Percentiles rank a stretch among this genome's conserved stretches.
Conservation (phyloP, 2,113 vertebrate genomes). For the Scalopus aquaticus region DNA sequence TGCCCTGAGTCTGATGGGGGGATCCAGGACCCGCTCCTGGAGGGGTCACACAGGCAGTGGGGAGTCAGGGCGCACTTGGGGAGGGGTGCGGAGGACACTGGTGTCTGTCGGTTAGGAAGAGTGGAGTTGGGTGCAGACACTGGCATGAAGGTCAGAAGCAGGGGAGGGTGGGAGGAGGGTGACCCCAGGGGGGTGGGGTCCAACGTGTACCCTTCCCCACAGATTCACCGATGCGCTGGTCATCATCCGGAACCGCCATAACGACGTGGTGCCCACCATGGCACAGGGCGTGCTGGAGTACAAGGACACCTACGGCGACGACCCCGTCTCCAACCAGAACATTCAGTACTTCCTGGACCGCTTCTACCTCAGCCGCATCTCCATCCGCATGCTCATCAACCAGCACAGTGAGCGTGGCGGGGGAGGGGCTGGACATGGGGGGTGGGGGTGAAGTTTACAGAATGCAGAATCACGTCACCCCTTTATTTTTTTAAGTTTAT, state of each 20-base stretch:
- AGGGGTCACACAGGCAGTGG: background rate
- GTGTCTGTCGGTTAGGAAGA: background rate
- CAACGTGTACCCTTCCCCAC: background rate
- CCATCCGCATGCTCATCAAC: slow-evolving; percentile 98
- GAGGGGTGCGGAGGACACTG: background rate
- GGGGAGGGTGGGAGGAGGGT: background rate
- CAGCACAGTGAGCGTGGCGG: slow-evolving; percentile 90
- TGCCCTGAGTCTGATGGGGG: background rate
- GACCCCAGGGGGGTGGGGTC: background rate
- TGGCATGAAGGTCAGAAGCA: background rate
- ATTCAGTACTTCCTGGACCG: slow-evolving; percentile 97
- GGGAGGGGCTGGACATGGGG: background rate
- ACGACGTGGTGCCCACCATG: slow-evolving; percentile 97
- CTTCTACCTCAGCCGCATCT: slow-evolving; percentile 98
- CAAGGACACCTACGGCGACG: slow-evolving; percentile 92
- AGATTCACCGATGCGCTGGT: slow-evolving; percentile 93
- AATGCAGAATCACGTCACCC: background rate
- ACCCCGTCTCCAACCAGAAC: slow-evolving; percentile 94
- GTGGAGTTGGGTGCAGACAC: rapidly evolving
- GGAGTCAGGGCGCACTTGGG: background rate
- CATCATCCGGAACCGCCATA: slow-evolving; percentile 96
- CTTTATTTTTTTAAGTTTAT: too few relatives aligned
- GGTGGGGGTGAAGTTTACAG: background rate
- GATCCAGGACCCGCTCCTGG: background rate
- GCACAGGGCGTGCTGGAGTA: slow-evolving; percentile 95